phyloP scores from a whole-genome alignment of 2,888 invertebrate genomes.

The Criorhina ranunculi region DNA sequence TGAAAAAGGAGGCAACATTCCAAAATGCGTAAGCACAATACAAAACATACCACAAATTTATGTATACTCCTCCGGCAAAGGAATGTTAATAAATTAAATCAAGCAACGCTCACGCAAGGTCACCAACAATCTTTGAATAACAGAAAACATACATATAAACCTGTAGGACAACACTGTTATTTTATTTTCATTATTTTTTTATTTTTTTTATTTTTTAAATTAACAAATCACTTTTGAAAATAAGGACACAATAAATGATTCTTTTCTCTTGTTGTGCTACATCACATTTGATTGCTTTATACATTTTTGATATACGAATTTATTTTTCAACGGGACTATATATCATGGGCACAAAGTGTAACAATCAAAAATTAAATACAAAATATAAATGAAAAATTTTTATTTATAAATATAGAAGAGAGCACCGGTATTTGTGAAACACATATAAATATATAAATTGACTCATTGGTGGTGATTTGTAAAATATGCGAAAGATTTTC shows the following conservation, averaged over 20 bases:
- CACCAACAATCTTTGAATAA: conserved; percentile 2
- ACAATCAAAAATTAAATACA: conserved; percentile 22
- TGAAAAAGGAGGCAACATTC: neutral
- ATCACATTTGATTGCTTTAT: neutral
- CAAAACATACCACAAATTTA: neutral
- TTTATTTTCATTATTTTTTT: neutral
- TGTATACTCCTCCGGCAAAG: neutral
- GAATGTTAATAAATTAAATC: conserved; percentile 14
- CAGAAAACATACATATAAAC: conserved; percentile 10
- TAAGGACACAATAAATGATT: neutral
- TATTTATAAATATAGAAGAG: conserved; percentile 41
- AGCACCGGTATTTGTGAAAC: conserved; percentile 49
- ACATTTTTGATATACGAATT: conserved; percentile 30
- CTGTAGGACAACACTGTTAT: neutral
- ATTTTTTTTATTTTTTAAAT: neutral
- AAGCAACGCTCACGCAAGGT: conserved; percentile 19
- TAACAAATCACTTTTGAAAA: conserved; percentile 26
- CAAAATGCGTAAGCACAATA: conserved; percentile 18
- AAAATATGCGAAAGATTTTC: conserved; percentile 5
- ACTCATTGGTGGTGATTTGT: conserved; percentile 22
- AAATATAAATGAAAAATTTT: conserved; percentile 8
- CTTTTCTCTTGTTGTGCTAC: neutral
- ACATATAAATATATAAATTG: conserved; percentile 62
- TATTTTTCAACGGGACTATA: conserved; percentile 28
- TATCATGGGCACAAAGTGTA: conserved; percentile 34